Percentiles rank a stretch among this genome's conserved stretches.
These are phyloP conservation scores for Yponomeuta plumbellus DNA, from an alignment of 2,888 invertebrate species.

Conservation along the genomic window DNA sequence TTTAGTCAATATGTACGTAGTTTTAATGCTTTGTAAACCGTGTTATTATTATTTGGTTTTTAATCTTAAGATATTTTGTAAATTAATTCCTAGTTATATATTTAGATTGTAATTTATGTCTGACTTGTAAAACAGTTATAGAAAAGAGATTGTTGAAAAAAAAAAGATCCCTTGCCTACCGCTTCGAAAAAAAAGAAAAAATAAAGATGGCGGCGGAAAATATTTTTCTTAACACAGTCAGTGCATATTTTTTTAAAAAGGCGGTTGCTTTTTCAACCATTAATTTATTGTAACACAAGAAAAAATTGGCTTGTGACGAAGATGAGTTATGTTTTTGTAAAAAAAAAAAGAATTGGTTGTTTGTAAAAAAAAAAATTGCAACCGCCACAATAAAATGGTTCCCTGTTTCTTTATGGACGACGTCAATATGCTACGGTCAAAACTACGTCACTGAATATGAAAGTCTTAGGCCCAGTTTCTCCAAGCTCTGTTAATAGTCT, in stretches of 20 bases:
- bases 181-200: constrained; percentile 34
- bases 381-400: constrained; percentile 58
- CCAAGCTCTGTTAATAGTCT: no score
- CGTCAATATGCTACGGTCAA: not conserved
- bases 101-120: constrained; percentile 16
- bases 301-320: constrained; percentile 58
- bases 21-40: not conserved
- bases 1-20: not conserved
- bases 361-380: constrained; percentile 40
- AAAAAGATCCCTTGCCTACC: constrained; percentile 20
- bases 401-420: constrained; percentile 18
- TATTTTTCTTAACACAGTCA: constrained; percentile 60
- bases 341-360: constrained; percentile 38
- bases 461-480: no score
- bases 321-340: constrained; percentile 49
- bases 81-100: constrained; percentile 12
- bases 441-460: not conserved
- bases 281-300: constrained; percentile 59
- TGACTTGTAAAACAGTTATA: constrained; percentile 21
- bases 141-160: constrained; percentile 26
- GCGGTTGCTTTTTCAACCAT: constrained; percentile 43
- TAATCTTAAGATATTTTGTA: constrained; percentile 23
- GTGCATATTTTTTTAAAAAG: constrained; percentile 45
- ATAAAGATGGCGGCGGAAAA: constrained; percentile 45
- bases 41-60: constrained; percentile 20